Percentiles rank a stretch among this genome's conserved stretches.
Conservation (phyloP, 2,113 vertebrate species). For the Anguilla rostrata region DNA sequence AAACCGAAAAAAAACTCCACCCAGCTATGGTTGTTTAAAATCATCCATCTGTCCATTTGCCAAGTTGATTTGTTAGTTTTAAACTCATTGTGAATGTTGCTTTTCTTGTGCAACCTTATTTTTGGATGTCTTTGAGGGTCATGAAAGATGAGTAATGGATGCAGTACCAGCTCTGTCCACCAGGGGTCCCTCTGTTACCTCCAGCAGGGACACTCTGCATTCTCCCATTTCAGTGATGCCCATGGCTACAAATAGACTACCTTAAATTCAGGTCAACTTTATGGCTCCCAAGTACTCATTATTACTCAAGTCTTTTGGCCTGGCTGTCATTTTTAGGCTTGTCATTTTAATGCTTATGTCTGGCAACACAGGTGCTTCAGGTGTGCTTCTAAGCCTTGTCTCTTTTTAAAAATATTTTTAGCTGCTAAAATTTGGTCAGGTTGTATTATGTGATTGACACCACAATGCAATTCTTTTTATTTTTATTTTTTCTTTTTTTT, state of each 20-base stretch:
- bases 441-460: background rate
- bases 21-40: background rate
- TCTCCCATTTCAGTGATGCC: background rate
- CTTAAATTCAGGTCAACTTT: background rate
- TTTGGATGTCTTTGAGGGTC: no score
- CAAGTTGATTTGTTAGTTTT: background rate
- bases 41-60: background rate
- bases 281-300: background rate
- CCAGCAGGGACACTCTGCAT: background rate
- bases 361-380: background rate
- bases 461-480: background rate
- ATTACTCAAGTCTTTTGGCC: background rate
- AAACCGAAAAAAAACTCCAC: background rate
- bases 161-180: constrained; percentile 4
- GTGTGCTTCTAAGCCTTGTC: background rate
- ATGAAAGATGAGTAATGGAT: background rate
- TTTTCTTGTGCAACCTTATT: background rate
- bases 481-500: background rate
- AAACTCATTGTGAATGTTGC: background rate
- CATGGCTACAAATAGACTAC: background rate
- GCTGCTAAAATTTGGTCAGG: background rate
- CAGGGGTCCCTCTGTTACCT: background rate
- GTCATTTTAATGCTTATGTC: background rate
- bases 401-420: background rate
- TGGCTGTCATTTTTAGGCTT: background rate